These are phyloP conservation scores for Leptobrachium ailaonicum DNA, from an alignment of 2,113 vertebrate species.

Conservation along the genomic window DNA sequence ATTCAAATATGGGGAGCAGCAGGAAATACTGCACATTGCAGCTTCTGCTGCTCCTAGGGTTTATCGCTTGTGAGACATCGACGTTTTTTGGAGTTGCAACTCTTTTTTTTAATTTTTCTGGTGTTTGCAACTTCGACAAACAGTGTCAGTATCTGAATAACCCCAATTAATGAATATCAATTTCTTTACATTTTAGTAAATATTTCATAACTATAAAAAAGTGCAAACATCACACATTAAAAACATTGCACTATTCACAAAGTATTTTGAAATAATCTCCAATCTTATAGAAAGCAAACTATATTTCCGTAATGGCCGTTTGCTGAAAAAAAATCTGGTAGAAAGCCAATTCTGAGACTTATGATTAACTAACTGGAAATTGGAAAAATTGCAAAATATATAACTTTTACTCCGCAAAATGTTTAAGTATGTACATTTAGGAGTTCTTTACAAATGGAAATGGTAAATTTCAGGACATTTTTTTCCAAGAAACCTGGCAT, in stretches of 20 bases:
- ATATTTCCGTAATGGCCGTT: background rate
- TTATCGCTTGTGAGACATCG: too few species aligned
- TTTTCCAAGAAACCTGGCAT: conserved; percentile 9
- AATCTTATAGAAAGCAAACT: background rate
- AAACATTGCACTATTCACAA: background rate
- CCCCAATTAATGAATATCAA: too few species aligned
- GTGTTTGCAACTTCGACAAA: too few species aligned
- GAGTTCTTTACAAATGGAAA: conserved; percentile 39
- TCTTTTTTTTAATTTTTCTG: too few species aligned
- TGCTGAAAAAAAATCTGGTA: conserved; percentile 17
- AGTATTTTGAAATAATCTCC: background rate
- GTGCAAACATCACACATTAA: background rate
- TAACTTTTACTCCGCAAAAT: conserved; percentile 24
- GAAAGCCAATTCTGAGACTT: conserved; percentile 24
- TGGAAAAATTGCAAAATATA: conserved; percentile 37
- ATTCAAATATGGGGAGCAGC: too few species aligned
- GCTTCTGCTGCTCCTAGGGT: too few species aligned
- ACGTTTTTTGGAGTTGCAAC: too few species aligned
- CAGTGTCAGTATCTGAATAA: too few species aligned
- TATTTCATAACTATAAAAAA: background rate
- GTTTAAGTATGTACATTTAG: conserved; percentile 35
- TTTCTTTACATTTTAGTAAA: too few species aligned
- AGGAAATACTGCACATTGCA: too few species aligned
- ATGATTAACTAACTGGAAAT: conserved; percentile 46
- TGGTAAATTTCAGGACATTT: conserved; percentile 3